Evolutionary conservation across 2,888 invertebrate genomes (phyloP).

Genomic region (Agonopterix arenella): DNA sequence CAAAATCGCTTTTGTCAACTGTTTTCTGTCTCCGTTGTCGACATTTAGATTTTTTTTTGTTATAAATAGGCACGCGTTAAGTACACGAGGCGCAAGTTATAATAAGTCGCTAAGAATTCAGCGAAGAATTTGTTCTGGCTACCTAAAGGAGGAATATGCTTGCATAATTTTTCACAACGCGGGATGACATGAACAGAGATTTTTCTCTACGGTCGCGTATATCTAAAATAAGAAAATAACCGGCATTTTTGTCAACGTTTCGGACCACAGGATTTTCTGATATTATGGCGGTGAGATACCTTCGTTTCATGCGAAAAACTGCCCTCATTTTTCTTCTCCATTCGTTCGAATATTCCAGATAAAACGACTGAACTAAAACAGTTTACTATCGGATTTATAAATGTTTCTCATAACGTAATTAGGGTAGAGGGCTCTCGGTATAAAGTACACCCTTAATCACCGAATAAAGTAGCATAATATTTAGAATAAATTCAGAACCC

Average conservation of each 20-base stretch:
- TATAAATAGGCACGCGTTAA: conserved; percentile 29
- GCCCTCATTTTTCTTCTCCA: neutral
- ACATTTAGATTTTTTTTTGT: conserved; percentile 43
- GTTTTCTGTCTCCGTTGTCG: conserved; percentile 50
- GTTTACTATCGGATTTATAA: too few species aligned
- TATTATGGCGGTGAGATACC: too few species aligned
- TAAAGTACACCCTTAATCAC: too few species aligned
- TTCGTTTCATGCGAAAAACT: neutral
- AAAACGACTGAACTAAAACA: neutral
- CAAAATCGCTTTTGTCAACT: conserved; percentile 67
- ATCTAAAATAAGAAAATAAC: neutral
- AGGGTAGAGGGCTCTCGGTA: too few species aligned
- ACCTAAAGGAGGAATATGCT: conserved; percentile 11
- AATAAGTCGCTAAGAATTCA: conserved; percentile 29
- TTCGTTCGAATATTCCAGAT: neutral
- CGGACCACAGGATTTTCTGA: neutral
- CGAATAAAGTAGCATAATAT: neutral
- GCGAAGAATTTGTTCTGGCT: conserved; percentile 19
- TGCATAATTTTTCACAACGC: conserved; percentile 12
- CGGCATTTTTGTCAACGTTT: conserved; percentile 5
- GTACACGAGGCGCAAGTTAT: conserved; percentile 32
- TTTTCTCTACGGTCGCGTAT: conserved; percentile 2
- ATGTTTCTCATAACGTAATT: too few species aligned
- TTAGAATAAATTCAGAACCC: conserved; percentile 24
- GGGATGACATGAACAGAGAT: conserved; percentile 2